phyloP scores from a whole-genome alignment of 2,113 vertebrate genomes.

The Pluvianellus socialis region DNA sequence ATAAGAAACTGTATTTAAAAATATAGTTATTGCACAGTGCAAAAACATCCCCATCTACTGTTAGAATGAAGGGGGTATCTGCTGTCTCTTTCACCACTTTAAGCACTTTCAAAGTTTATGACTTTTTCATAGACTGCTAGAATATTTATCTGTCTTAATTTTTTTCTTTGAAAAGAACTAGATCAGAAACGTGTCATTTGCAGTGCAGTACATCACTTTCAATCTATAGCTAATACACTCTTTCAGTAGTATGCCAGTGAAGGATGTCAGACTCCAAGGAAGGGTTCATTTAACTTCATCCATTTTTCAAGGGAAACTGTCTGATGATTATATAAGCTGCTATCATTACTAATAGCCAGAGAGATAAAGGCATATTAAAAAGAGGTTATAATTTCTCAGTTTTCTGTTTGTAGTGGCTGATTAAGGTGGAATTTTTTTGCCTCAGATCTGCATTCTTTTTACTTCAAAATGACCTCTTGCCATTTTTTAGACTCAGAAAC shows the following conservation, averaged over 20 bases:
- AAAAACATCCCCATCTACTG: neutral
- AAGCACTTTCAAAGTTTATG: neutral
- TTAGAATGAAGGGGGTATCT: neutral
- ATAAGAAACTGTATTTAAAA: neutral
- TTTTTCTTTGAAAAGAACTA: slow-evolving; percentile 29
- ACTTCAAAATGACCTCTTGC: slow-evolving; percentile 13
- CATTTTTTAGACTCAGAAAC: neutral
- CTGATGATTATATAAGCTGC: slow-evolving; percentile 39
- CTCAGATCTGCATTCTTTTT: slow-evolving; percentile 24
- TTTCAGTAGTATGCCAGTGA: slow-evolving; percentile 37
- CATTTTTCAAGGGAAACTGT: slow-evolving; percentile 41
- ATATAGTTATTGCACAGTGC: neutral
- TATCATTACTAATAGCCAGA: slow-evolving; percentile 52
- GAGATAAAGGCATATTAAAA: slow-evolving; percentile 49
- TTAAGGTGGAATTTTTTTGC: neutral
- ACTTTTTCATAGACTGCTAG: neutral
- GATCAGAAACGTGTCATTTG: slow-evolving; percentile 7
- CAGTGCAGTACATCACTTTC: slow-evolving; percentile 24
- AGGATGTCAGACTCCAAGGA: slow-evolving; percentile 33
- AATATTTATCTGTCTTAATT: slow-evolving; percentile 45
- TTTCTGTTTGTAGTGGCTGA: slow-evolving; percentile 24
- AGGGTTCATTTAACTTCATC: slow-evolving; percentile 57
- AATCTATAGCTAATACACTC: neutral
- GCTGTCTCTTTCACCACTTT: neutral
- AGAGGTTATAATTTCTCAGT: slow-evolving; percentile 30